phyloP scores from a whole-genome alignment of 1,140 invertebrate genomes.

The Drosophila parvula region DNA sequence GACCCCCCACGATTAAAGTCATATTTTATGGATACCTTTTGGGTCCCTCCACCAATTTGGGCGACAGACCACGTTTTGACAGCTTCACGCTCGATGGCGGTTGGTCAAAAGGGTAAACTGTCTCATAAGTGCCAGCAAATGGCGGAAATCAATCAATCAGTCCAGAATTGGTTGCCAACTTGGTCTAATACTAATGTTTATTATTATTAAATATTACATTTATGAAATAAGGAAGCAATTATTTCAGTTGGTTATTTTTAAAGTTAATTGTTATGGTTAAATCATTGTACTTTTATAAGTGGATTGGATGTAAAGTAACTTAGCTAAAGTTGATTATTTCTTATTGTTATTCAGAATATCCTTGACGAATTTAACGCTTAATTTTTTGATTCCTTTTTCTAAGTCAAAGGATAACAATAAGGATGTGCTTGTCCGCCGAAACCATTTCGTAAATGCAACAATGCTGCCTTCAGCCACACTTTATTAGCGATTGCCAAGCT shows the following conservation, averaged over 20 bases:
- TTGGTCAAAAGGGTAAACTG: conserved; percentile 12
- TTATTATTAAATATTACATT: background rate
- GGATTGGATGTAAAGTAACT: background rate
- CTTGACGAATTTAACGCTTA: too few species aligned
- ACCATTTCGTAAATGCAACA: too few species aligned
- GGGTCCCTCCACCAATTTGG: background rate
- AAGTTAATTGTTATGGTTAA: too few species aligned
- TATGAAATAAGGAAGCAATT: too few species aligned
- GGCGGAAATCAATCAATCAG: conserved; percentile 27
- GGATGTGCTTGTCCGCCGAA: too few species aligned
- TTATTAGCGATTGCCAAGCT: conserved; percentile 4
- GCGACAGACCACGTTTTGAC: conserved; percentile 20
- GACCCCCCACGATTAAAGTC: conserved; percentile 31
- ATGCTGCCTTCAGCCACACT: too few species aligned
- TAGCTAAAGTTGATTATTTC: too few species aligned
- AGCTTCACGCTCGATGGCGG: conserved; percentile 38
- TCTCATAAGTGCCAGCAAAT: conserved; percentile 16
- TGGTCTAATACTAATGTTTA: background rate
- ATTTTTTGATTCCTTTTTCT: too few species aligned
- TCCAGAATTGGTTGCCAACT: background rate
- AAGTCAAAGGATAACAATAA: too few species aligned
- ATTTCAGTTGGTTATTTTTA: too few species aligned
- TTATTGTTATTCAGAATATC: too few species aligned
- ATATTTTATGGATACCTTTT: conserved; percentile 32
- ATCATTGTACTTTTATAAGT: background rate